These are phyloP conservation scores for Agraylea sexmaculata DNA, from an alignment of 1,140 invertebrate genomes.

Conservation along the genomic window DNA sequence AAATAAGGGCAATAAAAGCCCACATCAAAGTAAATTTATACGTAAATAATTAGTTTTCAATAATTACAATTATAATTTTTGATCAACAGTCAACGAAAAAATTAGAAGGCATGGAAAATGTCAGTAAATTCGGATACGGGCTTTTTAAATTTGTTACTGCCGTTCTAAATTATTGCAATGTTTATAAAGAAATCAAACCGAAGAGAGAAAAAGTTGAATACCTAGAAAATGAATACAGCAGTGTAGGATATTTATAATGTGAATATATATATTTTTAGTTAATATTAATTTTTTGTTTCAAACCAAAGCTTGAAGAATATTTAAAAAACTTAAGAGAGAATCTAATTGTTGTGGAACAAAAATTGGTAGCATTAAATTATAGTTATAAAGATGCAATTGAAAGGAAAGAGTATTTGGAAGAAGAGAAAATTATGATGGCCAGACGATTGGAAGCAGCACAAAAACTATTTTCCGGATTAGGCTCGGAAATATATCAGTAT, in stretches of 20 bases:
- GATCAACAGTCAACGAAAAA: conserved; percentile 44
- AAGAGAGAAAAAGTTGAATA: conserved; percentile 72
- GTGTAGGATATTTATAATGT: conserved; percentile 4
- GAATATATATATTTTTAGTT: conserved; percentile 1
- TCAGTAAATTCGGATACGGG: conserved; percentile 71
- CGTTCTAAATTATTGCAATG: conserved; percentile 73
- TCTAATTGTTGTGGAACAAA: conserved; percentile 57
- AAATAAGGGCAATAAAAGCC: conserved; percentile 54
- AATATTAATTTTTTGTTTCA: not conserved
- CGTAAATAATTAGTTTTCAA: conserved; percentile 1
- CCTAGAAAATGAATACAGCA: conserved; percentile 51
- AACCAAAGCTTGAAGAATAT: conserved; percentile 44
- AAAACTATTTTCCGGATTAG: conserved; percentile 69
- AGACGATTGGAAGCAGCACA: conserved; percentile 68
- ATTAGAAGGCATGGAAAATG: conserved; percentile 59
- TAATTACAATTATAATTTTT: conserved; percentile 7
- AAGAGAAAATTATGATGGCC: conserved; percentile 75
- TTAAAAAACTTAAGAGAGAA: conserved; percentile 68
- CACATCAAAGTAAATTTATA: conserved; percentile 48
- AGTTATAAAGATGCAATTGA: conserved; percentile 66
- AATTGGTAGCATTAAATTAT: conserved; percentile 53
- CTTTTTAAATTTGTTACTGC: conserved; percentile 76
- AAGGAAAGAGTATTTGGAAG: conserved; percentile 62
- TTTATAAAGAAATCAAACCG: conserved; percentile 76
- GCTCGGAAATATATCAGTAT: conserved; percentile 40